Base-by-base conservation (phyloP, 1,140 invertebrate species). In the Danaus plexippus region DNA sequence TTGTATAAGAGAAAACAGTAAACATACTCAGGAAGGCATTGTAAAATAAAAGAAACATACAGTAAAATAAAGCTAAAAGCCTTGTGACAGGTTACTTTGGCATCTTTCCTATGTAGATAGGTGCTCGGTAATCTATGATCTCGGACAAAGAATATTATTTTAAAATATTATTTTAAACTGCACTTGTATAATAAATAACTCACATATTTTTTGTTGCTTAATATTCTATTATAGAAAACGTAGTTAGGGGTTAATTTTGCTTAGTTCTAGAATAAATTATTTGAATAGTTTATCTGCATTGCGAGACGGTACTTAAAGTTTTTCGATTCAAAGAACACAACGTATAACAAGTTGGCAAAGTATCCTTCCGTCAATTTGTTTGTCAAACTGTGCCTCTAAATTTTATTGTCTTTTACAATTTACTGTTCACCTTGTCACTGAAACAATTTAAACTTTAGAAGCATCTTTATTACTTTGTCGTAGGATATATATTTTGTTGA, bases 41-140 rank as follows among this genome's bases (percentile, higher is more conserved):
- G 22, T 32, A 32, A 32, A 32, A 32, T 32, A 57, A 52, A 43
- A 52, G 18, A 51, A 32, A 32, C 43, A 44, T 57, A 68, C 69
- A 77, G 70, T 68, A 73, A 70, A 65, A 58, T 59, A 65, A 65
- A 61, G 43, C 55, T 40, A 63, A 57, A 58, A 55, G 46, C 32
- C 42, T 52, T 52, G 61, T 57, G 55, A 63, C 61, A 58, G 61
- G 61, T 65, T 63, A 68, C 66, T 68, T 68, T 68, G 66, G 66
- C 66, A 68, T 54, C 2, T 49, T 63, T 65, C 66, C 63, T 60
- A 56, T 15, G 42, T 52, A 47, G 47, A 58, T 57, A 63, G 55
- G 61, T 63, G 55, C 40, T 12, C 43, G 22, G 22, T 32, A 32
- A 32, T 32, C 4, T 32, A 32, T 6, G 22, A 32, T 32, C 22